Conservation (phyloP, 2,797 vertebrate species). For the Anabacerthia variegaticeps region DNA sequence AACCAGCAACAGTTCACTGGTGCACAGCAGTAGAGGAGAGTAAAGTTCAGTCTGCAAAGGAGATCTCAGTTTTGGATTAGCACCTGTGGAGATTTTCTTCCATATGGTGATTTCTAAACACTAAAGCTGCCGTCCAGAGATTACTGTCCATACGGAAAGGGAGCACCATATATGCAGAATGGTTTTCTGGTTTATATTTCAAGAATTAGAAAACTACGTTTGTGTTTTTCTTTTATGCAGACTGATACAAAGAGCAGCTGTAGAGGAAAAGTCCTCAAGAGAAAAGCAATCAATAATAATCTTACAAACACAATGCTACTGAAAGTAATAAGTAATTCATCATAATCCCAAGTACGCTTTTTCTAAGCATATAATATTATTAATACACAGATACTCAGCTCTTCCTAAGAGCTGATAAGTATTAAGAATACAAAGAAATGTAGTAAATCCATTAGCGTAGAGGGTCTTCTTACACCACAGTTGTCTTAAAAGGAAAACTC, state of each 20-base stretch:
- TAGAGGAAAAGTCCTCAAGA: background rate
- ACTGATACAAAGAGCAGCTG: background rate
- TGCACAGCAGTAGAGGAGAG: background rate
- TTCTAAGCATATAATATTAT: background rate
- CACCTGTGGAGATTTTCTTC: background rate
- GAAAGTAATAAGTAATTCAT: background rate
- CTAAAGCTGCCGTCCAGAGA: background rate
- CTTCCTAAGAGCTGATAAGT: background rate
- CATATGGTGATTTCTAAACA: background rate
- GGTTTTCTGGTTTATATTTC: background rate
- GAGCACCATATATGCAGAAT: background rate
- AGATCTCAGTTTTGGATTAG: background rate
- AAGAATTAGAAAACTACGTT: background rate
- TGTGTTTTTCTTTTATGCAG: background rate
- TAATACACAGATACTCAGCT: background rate
- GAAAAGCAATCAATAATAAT: background rate
- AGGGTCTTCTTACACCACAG: background rate
- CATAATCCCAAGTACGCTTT: background rate
- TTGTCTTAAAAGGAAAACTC: background rate
- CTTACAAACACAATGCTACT: background rate
- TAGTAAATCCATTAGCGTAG: background rate
- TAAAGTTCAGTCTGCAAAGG: background rate
- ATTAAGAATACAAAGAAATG: background rate
- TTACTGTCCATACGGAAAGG: background rate
- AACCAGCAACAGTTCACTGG: background rate